Conservation (phyloP, 2,113 vertebrate species). For the Syngnathus floridae region DNA sequence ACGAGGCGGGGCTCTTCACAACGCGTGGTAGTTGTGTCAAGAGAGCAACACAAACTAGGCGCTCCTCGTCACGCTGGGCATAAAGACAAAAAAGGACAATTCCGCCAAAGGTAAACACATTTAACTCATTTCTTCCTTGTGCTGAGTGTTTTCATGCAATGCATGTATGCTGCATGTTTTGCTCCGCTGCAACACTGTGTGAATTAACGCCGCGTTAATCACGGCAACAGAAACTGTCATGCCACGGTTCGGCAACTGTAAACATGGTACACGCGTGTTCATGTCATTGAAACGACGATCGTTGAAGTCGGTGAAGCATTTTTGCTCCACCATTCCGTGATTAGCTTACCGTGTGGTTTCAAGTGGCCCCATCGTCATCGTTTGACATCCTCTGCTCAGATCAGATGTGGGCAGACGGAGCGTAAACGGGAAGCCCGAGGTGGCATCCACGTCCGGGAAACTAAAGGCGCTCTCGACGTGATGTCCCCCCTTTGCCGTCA, state of each 20-base stretch:
- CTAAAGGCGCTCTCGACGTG: neutral
- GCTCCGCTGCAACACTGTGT: neutral
- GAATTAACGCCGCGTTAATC: conserved; percentile 26
- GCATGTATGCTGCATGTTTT: neutral
- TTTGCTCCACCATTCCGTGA: conserved; percentile 7
- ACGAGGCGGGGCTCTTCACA: conserved; percentile 36
- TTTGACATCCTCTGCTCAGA: conserved; percentile 26
- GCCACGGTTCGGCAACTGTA: neutral
- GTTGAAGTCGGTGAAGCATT: neutral
- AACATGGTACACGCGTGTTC: neutral
- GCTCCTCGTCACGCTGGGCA: conserved; percentile 17
- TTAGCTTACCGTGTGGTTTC: conserved; percentile 18
- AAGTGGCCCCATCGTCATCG: conserved; percentile 29
- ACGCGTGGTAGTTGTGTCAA: conserved; percentile 58
- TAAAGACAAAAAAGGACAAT: conserved; percentile 23
- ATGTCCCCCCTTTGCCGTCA: neutral
- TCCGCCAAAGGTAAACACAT: conserved; percentile 41
- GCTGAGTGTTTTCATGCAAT: neutral
- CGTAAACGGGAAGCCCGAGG: neutral
- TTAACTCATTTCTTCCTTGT: neutral
- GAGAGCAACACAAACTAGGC: conserved; percentile 60
- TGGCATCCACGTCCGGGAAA: neutral
- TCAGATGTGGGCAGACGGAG: conserved; percentile 8
- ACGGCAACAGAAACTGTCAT: conserved; percentile 12
- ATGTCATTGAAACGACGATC: neutral